These are phyloP conservation scores for Cerastis rubricosa DNA, from an alignment of 2,888 invertebrate species.

Conservation along the genomic window DNA sequence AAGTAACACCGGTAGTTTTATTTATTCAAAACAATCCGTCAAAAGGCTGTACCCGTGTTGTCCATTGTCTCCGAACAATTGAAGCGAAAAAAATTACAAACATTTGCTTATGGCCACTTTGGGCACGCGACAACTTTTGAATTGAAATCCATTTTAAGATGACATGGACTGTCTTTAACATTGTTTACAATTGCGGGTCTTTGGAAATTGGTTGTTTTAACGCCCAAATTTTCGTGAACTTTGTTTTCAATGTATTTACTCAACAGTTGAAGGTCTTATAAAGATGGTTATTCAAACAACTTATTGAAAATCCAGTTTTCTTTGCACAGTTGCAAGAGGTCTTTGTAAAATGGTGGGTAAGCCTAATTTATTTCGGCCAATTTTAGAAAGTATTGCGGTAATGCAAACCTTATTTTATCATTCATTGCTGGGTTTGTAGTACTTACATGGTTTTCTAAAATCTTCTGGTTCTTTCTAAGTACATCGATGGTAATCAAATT, in stretches of 20 bases:
- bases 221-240: neutral
- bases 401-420: neutral
- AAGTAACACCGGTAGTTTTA: slow-evolving; percentile 74
- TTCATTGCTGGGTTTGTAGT: slow-evolving; percentile 14
- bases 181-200: slow-evolving; percentile 22
- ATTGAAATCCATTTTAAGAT: slow-evolving; percentile 32
- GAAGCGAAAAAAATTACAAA: slow-evolving; percentile 65
- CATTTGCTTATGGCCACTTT: slow-evolving; percentile 56
- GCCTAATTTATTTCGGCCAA: slow-evolving; percentile 13
- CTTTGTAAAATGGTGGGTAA: neutral
- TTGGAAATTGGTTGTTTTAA: slow-evolving; percentile 20
- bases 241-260: neutral
- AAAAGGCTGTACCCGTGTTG: slow-evolving; percentile 62
- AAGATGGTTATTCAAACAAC: neutral
- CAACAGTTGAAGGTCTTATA: neutral
- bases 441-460: neutral
- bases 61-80: slow-evolving; percentile 72
- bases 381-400: slow-evolving; percentile 15
- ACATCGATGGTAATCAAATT: neutral
- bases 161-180: slow-evolving; percentile 27
- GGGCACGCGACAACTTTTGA: slow-evolving; percentile 72
- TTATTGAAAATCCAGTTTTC: neutral
- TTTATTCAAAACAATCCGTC: slow-evolving; percentile 74
- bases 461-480: too few species aligned
- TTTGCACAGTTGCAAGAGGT: neutral